Conservation (phyloP, 2,888 invertebrate genomes). For the Cacoxenus indagator region DNA sequence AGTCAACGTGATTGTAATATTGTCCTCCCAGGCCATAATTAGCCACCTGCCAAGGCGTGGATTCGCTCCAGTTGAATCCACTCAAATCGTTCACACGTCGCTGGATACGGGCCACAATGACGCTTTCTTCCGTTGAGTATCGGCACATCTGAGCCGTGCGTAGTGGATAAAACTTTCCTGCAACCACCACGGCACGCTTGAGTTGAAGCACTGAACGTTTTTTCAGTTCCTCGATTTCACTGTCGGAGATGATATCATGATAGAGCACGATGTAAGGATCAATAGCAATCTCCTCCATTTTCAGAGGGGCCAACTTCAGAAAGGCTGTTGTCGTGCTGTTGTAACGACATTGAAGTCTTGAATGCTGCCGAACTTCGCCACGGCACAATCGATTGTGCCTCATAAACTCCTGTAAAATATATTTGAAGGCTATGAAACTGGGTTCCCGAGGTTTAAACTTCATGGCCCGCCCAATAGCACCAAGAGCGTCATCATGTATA, state of each 20-base stretch:
- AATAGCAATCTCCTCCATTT: constrained; percentile 35
- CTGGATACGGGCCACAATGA: constrained; percentile 35
- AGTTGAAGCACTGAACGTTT: constrained; percentile 37
- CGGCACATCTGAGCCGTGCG: background rate
- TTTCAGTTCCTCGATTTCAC: constrained; percentile 28
- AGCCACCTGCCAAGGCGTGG: constrained; percentile 48
- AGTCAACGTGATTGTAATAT: constrained; percentile 51
- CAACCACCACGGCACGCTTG: constrained; percentile 21
- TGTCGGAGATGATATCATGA: constrained; percentile 29
- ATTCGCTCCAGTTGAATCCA: constrained; percentile 35
- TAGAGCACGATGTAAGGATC: constrained; percentile 36
- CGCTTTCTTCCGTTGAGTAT: too few species aligned
- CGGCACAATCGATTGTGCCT: constrained; percentile 31
- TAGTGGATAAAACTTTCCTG: background rate
- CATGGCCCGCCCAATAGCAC: constrained; percentile 5
- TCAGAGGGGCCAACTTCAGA: constrained; percentile 38
- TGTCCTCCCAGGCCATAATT: constrained; percentile 56
- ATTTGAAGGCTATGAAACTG: background rate
- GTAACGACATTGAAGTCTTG: constrained; percentile 29
- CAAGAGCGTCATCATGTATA: background rate
- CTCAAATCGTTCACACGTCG: constrained; percentile 47
- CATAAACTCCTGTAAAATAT: background rate
- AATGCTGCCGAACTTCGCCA: background rate
- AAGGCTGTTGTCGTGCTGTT: constrained; percentile 18
- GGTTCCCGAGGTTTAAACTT: background rate